Conservation (phyloP, 2,888 invertebrate genomes). For the Sialis lutaria region DNA sequence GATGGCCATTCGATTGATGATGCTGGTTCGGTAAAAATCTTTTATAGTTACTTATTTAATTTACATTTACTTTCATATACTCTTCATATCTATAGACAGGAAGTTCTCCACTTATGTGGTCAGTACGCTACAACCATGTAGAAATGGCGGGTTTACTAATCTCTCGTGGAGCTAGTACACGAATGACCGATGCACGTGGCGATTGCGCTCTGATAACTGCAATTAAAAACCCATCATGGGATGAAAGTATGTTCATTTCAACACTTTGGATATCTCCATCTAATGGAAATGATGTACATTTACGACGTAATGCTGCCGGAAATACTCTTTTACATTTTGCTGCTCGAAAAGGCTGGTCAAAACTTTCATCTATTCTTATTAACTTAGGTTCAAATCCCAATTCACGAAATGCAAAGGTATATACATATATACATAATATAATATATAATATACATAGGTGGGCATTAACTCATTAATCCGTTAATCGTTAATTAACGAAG, state of each 20-base stretch:
- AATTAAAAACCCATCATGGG: slow-evolving; percentile 22
- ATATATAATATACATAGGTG: too few species aligned
- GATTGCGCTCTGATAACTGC: slow-evolving; percentile 22
- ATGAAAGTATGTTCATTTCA: slow-evolving; percentile 20
- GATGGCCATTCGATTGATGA: slow-evolving; percentile 20
- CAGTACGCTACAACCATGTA: too few species aligned
- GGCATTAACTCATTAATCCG: too few species aligned
- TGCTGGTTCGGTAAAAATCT: slow-evolving; percentile 17
- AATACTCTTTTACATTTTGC: slow-evolving; percentile 24
- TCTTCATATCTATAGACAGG: background rate
- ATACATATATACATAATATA: too few species aligned
- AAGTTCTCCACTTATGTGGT: too few species aligned
- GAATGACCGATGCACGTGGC: slow-evolving; percentile 16
- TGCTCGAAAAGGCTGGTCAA: slow-evolving; percentile 22
- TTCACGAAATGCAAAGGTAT: too few species aligned
- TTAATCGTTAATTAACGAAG: too few species aligned
- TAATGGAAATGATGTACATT: too few species aligned
- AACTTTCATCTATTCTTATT: background rate
- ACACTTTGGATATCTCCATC: too few species aligned
- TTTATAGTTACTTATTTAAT: background rate
- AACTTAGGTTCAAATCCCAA: background rate
- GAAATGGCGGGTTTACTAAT: too few species aligned
- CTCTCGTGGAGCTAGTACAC: too few species aligned
- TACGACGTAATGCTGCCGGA: slow-evolving; percentile 13
- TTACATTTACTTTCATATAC: background rate